Conservation (phyloP, 2,888 invertebrate species). For the Leucophenga maculata region DNA sequence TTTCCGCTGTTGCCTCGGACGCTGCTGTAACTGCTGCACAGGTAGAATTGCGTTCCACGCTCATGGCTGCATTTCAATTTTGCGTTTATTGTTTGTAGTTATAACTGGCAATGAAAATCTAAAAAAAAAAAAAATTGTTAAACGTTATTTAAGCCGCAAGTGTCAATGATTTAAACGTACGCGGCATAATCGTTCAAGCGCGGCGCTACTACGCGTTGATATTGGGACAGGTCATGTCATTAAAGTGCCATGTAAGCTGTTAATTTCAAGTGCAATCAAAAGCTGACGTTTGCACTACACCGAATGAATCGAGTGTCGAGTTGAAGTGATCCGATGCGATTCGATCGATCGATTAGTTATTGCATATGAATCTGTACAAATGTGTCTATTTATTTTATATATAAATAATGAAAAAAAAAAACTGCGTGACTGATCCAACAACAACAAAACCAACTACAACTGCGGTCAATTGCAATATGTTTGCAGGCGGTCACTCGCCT, state of each 20-base stretch:
- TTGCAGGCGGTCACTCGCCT: background rate
- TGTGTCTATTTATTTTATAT: background rate
- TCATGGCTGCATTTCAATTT: conserved; percentile 20
- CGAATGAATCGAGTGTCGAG: background rate
- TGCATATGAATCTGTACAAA: background rate
- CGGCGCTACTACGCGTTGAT: background rate
- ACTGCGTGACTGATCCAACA: background rate
- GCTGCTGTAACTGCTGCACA: background rate
- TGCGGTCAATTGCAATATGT: background rate
- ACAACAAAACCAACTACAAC: background rate
- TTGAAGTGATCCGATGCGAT: background rate
- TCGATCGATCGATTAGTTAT: background rate
- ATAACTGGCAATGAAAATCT: background rate
- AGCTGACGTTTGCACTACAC: background rate
- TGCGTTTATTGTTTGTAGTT: background rate
- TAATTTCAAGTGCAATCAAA: conserved; percentile 17
- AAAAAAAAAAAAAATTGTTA: background rate
- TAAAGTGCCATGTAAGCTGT: conserved; percentile 19
- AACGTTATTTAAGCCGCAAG: background rate
- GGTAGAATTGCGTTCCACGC: background rate
- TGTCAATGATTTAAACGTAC: background rate
- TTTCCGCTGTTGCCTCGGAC: conserved; percentile 21
- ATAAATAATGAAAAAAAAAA: background rate
- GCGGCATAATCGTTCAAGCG: background rate
- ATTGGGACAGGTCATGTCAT: conserved; percentile 21